Percentiles rank a stretch among this genome's conserved stretches.
These are phyloP conservation scores for Apis laboriosa DNA, from an alignment of 1,140 invertebrate genomes.

Conservation along the genomic window DNA sequence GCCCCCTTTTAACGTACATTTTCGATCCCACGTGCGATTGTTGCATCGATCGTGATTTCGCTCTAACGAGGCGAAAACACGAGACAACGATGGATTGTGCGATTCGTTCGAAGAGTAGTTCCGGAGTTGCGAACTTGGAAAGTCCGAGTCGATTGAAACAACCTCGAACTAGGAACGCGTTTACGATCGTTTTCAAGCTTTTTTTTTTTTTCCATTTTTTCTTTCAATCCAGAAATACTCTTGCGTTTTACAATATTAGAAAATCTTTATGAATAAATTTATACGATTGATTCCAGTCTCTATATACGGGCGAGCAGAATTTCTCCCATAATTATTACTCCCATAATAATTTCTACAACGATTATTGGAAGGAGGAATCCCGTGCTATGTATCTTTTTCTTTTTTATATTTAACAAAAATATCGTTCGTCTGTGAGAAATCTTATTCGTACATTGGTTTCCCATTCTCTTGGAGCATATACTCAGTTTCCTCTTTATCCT, in stretches of 20 bases:
- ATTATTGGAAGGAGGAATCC: too few relatives aligned
- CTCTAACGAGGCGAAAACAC: too few relatives aligned
- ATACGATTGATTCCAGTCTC: constrained; percentile 30
- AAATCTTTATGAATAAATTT: background rate
- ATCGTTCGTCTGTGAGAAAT: constrained; percentile 58
- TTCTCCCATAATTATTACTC: constrained; percentile 9
- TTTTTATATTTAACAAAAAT: constrained; percentile 18
- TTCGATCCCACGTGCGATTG: background rate
- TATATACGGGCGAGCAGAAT: constrained; percentile 7
- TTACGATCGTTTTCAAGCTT: too few relatives aligned
- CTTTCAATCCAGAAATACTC: background rate
- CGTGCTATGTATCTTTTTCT: constrained; percentile 7
- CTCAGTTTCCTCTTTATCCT: constrained; percentile 77
- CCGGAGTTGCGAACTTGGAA: too few relatives aligned
- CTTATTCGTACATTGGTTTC: constrained; percentile 76
- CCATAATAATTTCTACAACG: background rate
- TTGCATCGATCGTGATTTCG: background rate
- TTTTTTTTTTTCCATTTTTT: background rate
- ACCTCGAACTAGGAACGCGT: too few relatives aligned
- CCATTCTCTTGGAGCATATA: constrained; percentile 77
- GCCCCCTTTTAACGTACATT: constrained; percentile 9
- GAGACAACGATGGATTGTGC: too few relatives aligned
- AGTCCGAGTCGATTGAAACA: too few relatives aligned
- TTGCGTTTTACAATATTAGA: background rate
- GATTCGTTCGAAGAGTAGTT: too few relatives aligned